Percentiles rank a stretch among this genome's conserved stretches.
Evolutionary conservation across 2,888 invertebrate species (phyloP).

Genomic region (Seladonia tumulorum): DNA sequence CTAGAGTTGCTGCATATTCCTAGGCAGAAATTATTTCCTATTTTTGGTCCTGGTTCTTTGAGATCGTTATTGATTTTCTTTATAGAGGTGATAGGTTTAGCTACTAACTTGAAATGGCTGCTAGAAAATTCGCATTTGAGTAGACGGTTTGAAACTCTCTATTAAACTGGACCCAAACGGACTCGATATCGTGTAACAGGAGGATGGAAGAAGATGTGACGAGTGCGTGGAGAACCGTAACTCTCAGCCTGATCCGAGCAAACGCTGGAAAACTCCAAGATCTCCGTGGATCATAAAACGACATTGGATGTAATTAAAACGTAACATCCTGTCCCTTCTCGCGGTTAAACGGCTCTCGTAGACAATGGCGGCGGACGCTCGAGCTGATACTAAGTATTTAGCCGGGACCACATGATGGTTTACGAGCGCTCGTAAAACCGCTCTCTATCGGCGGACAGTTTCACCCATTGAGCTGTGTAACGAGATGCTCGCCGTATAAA

Average conservation of each 20-base stretch:
- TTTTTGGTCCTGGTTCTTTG: neutral
- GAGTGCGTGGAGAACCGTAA: neutral
- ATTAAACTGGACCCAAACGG: neutral
- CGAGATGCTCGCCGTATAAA: conserved; percentile 2
- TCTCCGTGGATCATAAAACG: conserved; percentile 52
- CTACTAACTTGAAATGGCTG: neutral
- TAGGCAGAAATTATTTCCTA: neutral
- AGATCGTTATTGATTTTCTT: neutral
- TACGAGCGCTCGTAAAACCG: conserved; percentile 55
- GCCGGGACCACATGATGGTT: conserved; percentile 25
- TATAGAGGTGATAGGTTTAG: neutral
- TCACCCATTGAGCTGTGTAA: conserved; percentile 18
- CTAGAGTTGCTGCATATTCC: neutral
- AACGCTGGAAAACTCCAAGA: neutral
- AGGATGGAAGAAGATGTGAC: neutral
- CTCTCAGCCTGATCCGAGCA: neutral
- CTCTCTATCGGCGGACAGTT: conserved; percentile 44
- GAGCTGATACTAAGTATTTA: conserved; percentile 58
- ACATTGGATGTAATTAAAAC: conserved; percentile 62
- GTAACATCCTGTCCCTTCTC: conserved; percentile 39
- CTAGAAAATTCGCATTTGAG: neutral
- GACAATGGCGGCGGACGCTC: conserved; percentile 40
- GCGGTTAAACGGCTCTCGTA: conserved; percentile 32
- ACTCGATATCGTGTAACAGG: neutral
- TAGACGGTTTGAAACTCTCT: neutral